phyloP scores from a whole-genome alignment of 2,113 vertebrate genomes.

The Prinia subflava region DNA sequence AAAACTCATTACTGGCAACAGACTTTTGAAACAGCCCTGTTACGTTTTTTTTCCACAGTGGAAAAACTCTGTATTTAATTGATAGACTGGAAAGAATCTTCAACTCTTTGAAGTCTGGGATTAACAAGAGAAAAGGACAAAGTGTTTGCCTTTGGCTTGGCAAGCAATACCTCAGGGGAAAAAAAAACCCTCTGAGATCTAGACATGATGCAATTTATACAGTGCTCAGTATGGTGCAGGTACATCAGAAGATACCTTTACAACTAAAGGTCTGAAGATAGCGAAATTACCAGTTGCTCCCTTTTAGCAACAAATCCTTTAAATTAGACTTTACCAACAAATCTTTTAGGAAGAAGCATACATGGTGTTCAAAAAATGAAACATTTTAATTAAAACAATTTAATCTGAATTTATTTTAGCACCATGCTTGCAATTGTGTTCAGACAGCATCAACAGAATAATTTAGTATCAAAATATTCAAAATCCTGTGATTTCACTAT shows the following conservation, averaged over 20 bases:
- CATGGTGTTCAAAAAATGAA: neutral
- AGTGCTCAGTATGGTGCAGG: neutral
- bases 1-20: neutral
- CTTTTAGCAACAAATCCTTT: neutral
- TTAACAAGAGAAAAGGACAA: neutral
- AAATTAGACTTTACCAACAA: neutral
- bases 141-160: neutral
- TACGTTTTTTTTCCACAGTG: neutral
- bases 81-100: neutral
- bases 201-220: neutral
- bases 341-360: neutral
- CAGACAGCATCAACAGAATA: neutral
- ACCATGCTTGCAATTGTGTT: neutral
- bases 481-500: neutral
- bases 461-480: neutral
- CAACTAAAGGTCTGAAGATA: neutral
- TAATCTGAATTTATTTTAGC: neutral
- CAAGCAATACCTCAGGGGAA: neutral
- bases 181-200: neutral
- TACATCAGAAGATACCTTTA: neutral
- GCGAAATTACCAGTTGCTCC: neutral
- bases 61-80: neutral
- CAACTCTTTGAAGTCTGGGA: slow-evolving; percentile 6
- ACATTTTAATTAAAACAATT: neutral
- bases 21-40: neutral